phyloP scores from a whole-genome alignment of 1,140 invertebrate species.

The Aphidius ervi region DNA sequence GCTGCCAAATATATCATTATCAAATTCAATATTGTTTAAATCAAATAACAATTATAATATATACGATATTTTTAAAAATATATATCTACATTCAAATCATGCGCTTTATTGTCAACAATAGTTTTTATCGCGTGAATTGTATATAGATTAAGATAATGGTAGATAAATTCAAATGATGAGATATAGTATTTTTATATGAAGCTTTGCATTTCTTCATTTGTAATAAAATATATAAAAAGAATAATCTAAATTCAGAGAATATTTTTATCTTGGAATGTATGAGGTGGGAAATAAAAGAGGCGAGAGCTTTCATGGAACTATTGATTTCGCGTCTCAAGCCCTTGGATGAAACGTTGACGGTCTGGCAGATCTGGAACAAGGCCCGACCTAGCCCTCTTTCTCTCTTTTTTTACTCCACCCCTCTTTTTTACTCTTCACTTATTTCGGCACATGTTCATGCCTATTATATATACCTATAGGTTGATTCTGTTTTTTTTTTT shows the following conservation, averaged over 20 bases:
- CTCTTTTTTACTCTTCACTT: not conserved
- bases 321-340: conserved; percentile 11
- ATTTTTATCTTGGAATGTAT: conserved; percentile 11
- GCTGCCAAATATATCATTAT: too few species aligned
- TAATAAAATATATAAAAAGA: not conserved
- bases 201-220: not conserved
- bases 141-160: too few species aligned
- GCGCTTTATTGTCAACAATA: too few species aligned
- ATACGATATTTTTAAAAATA: too few species aligned
- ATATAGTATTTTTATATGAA: too few species aligned
- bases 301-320: conserved; percentile 8
- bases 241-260: not conserved
- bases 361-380: conserved; percentile 29
- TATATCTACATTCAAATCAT: too few species aligned
- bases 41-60: too few species aligned
- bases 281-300: conserved; percentile 7
- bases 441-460: too few species aligned
- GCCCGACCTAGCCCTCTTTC: conserved; percentile 13
- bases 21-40: too few species aligned
- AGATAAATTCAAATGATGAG: too few species aligned
- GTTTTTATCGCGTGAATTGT: too few species aligned
- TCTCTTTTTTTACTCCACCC: conserved; percentile 11
- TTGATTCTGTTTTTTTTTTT: not conserved
- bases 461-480: too few species aligned
- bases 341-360: conserved; percentile 27